phyloP scores from a whole-genome alignment of 2,113 vertebrate genomes.

The Regulus satrapa region DNA sequence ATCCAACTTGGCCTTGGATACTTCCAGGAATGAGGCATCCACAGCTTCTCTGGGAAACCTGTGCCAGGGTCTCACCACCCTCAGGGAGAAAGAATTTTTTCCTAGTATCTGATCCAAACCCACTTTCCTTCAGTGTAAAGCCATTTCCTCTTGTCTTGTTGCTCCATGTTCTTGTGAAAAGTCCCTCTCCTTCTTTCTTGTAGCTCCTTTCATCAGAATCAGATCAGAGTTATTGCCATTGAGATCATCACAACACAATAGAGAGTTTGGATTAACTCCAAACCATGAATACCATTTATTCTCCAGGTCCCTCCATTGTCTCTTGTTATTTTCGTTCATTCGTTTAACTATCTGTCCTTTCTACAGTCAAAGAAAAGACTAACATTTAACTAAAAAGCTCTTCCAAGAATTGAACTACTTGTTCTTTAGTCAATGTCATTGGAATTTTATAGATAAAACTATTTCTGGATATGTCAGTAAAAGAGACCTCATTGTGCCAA shows the following conservation, averaged over 20 bases:
- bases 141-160: not conserved
- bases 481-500: conserved; percentile 11
- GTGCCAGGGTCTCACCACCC: not conserved
- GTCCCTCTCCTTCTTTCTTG: not conserved
- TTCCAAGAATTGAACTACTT: conserved; percentile 2
- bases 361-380: not conserved
- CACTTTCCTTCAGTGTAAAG: not conserved
- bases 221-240: not conserved
- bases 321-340: not conserved
- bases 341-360: not conserved
- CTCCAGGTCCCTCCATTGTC: not conserved
- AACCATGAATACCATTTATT: not conserved
- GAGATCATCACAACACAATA: not conserved
- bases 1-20: not conserved
- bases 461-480: conserved; percentile 20
- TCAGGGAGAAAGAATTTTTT: not conserved
- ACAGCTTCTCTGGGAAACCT: not conserved
- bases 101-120: not conserved
- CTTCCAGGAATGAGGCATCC: not conserved
- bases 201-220: not conserved
- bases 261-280: not conserved
- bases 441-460: not conserved
- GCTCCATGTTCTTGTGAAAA: not conserved
- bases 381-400: not conserved
- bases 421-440: not conserved